phyloP scores from a whole-genome alignment of 2,797 vertebrate species.

The Falco biarmicus region DNA sequence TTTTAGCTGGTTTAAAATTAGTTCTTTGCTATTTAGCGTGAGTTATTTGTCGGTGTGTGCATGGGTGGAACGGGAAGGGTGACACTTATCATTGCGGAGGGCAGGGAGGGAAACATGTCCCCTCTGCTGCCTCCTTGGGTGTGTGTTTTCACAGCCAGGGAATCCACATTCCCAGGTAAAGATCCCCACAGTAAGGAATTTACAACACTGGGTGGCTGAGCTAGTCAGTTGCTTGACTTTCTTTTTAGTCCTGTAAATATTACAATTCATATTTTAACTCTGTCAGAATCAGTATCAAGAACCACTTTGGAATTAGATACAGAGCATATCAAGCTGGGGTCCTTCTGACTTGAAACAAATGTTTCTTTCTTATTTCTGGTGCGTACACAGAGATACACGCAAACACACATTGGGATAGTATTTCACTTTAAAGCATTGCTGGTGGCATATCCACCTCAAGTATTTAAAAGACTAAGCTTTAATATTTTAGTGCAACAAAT shows the following conservation, averaged over 20 bases:
- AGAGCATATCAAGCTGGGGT: background rate
- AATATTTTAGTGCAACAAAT: background rate
- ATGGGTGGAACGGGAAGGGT: background rate
- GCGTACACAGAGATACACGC: accelerated
- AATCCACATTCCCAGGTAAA: background rate
- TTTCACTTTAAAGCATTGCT: background rate
- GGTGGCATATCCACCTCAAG: background rate
- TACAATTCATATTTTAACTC: background rate
- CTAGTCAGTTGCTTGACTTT: background rate
- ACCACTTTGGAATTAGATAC: background rate
- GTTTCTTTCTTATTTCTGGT: background rate
- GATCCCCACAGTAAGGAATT: accelerated
- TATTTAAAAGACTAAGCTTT: background rate
- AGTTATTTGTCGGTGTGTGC: accelerated
- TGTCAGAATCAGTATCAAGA: background rate
- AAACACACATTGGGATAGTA: background rate
- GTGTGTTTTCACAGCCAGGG: background rate
- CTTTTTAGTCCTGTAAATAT: background rate
- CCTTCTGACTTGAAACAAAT: background rate
- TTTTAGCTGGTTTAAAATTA: background rate
- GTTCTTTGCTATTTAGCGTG: accelerated
- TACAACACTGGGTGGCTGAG: background rate
- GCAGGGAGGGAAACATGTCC: accelerated
- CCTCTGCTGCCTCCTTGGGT: background rate
- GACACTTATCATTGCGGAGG: background rate